Conservation (phyloP, 1,140 invertebrate species). For the Cheumatopsyche charites region DNA sequence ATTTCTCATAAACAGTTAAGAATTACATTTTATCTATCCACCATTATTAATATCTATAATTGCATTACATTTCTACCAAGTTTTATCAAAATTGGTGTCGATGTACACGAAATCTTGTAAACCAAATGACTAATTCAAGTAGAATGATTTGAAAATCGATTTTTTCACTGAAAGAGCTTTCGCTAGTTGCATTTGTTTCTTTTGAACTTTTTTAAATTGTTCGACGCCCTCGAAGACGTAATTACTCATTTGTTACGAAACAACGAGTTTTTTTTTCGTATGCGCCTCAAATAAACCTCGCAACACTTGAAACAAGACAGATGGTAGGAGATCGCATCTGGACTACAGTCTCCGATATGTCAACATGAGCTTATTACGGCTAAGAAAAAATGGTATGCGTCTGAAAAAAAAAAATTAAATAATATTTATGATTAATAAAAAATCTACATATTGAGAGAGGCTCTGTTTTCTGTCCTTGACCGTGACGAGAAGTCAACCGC, state of each 20-base stretch:
- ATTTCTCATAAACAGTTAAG: no score
- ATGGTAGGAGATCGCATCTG: constrained; percentile 26
- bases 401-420: constrained; percentile 9
- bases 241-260: constrained; percentile 34
- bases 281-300: constrained; percentile 4
- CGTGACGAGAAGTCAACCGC: constrained; percentile 1
- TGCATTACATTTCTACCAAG: no score
- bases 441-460: not conserved
- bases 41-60: no score
- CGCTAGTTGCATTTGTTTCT: no score
- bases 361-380: not conserved
- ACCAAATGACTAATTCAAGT: no score
- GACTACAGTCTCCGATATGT: constrained; percentile 21
- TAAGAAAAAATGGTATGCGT: not conserved
- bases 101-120: no score
- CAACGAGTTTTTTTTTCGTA: constrained; percentile 29
- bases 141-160: no score
- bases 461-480: constrained; percentile 18
- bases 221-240: constrained; percentile 23
- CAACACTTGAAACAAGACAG: constrained; percentile 31
- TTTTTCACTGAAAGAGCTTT: no score
- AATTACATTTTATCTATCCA: no score
- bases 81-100: no score
- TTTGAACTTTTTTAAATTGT: not conserved
- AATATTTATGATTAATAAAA: not conserved